These are phyloP conservation scores for Crocodylus rhombifer DNA, from an alignment of 2,797 vertebrate genomes.

Conservation along the genomic window DNA sequence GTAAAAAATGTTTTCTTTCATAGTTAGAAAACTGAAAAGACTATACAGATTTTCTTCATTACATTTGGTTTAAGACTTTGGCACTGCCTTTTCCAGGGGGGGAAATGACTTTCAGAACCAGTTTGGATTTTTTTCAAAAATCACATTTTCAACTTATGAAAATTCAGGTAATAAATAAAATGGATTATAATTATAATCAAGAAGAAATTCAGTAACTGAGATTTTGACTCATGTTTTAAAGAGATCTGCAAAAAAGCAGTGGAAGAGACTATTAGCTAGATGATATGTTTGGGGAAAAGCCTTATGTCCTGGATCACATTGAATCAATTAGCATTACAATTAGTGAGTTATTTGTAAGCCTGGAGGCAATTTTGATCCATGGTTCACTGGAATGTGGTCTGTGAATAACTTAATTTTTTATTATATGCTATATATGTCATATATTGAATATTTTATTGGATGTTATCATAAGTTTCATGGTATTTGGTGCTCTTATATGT, in stretches of 20 bases:
- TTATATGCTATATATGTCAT: slow-evolving; percentile 15
- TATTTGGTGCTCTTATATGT: neutral
- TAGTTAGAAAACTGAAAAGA: neutral
- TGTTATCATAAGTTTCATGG: neutral
- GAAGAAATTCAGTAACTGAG: slow-evolving; percentile 29
- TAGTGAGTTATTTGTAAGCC: slow-evolving; percentile 43
- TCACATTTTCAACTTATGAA: neutral
- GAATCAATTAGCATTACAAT: slow-evolving; percentile 31
- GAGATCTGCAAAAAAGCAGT: neutral
- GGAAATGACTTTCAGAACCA: slow-evolving; percentile 10
- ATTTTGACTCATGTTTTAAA: neutral
- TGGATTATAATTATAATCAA: slow-evolving; percentile 15
- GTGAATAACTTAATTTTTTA: neutral
- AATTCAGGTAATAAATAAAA: slow-evolving; percentile 7
- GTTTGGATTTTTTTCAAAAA: neutral
- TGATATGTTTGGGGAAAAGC: neutral
- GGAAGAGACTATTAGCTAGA: slow-evolving; percentile 19
- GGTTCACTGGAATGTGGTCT: neutral
- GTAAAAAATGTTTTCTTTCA: neutral
- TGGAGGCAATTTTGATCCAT: slow-evolving; percentile 7
- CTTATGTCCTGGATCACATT: neutral
- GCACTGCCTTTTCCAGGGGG: slow-evolving; percentile 10
- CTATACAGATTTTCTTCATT: slow-evolving; percentile 38
- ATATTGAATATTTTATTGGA: neutral
- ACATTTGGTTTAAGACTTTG: neutral